Evolutionary conservation across 2,797 vertebrate genomes (phyloP).

Genomic region (Loriculus beryllinus): DNA sequence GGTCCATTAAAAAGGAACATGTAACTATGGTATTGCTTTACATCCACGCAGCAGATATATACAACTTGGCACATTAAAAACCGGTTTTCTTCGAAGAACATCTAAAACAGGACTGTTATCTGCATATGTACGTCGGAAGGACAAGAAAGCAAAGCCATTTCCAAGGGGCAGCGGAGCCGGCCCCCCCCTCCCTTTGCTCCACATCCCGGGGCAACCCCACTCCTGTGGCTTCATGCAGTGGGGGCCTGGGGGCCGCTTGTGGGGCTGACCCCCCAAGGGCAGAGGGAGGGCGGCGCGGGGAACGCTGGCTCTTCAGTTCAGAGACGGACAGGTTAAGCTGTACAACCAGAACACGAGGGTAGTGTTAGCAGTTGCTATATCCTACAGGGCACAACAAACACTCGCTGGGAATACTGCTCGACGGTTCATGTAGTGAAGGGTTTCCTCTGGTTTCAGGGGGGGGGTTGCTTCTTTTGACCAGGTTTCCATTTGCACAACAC

Average conservation of each 20-base stretch:
- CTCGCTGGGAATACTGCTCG: constrained; percentile 74
- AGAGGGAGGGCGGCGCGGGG: background rate
- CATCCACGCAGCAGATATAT: constrained; percentile 77
- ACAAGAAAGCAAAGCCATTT: constrained; percentile 75
- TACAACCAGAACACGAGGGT: constrained; percentile 67
- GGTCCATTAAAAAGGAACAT: constrained; percentile 75
- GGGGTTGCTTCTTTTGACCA: background rate
- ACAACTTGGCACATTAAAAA: constrained; percentile 83
- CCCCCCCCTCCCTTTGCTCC: background rate
- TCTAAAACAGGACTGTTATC: constrained; percentile 74
- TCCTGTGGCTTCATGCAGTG: background rate
- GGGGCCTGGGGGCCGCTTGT: background rate
- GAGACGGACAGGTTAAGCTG: constrained; percentile 63
- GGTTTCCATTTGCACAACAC: constrained; percentile 65
- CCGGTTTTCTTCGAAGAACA: constrained; percentile 75
- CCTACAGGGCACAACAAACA: constrained; percentile 72
- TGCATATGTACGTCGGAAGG: constrained; percentile 73
- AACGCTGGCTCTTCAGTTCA: constrained; percentile 50
- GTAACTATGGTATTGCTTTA: constrained; percentile 80
- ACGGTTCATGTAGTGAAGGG: constrained; percentile 73
- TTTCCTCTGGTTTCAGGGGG: background rate
- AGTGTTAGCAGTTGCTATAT: constrained; percentile 72
- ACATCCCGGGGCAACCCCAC: background rate
- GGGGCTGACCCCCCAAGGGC: background rate
- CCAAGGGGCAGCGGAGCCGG: constrained; percentile 43